A percentile compares a stretch with the other conserved stretches of the same genome.
Conservation (phyloP, 2,888 invertebrate species). For the Drosophila basisetae region DNA sequence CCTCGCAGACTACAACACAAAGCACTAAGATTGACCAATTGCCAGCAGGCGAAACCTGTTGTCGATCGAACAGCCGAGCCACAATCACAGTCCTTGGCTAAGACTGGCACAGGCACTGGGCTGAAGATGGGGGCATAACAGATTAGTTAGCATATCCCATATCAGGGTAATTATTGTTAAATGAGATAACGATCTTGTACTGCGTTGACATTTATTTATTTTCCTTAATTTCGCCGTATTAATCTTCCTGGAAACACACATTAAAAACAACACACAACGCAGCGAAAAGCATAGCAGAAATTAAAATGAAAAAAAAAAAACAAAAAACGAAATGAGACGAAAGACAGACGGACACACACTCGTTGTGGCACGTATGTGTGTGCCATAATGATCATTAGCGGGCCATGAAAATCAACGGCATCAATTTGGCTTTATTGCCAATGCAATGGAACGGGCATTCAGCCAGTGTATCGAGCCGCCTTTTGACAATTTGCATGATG, state of each 20-base stretch:
- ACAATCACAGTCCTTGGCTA: slow-evolving; percentile 12
- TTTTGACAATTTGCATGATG: slow-evolving; percentile 76
- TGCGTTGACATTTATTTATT: slow-evolving; percentile 86
- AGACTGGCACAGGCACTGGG: slow-evolving; percentile 5
- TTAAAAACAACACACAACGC: slow-evolving; percentile 54
- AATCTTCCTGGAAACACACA: slow-evolving; percentile 84
- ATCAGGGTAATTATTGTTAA: slow-evolving; percentile 86
- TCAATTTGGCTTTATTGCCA: slow-evolving; percentile 61
- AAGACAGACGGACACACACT: slow-evolving; percentile 13
- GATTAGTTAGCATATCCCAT: slow-evolving; percentile 85
- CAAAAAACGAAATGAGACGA: not conserved
- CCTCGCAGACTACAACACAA: slow-evolving; percentile 60
- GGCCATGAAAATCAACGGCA: slow-evolving; percentile 55
- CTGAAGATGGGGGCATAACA: slow-evolving; percentile 75
- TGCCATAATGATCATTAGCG: slow-evolving; percentile 55
- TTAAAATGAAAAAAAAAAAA: slow-evolving; percentile 11
- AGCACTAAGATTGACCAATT: slow-evolving; percentile 72
- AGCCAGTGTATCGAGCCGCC: slow-evolving; percentile 25
- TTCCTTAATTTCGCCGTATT: slow-evolving; percentile 86
- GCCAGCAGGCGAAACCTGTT: slow-evolving; percentile 64
- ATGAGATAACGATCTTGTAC: slow-evolving; percentile 86
- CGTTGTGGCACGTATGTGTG: slow-evolving; percentile 52
- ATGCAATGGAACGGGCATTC: slow-evolving; percentile 39
- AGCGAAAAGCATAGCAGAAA: slow-evolving; percentile 41
- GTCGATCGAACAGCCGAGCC: slow-evolving; percentile 33